Conservation (phyloP, 2,797 vertebrate genomes). For the Saxicola maurus region DNA sequence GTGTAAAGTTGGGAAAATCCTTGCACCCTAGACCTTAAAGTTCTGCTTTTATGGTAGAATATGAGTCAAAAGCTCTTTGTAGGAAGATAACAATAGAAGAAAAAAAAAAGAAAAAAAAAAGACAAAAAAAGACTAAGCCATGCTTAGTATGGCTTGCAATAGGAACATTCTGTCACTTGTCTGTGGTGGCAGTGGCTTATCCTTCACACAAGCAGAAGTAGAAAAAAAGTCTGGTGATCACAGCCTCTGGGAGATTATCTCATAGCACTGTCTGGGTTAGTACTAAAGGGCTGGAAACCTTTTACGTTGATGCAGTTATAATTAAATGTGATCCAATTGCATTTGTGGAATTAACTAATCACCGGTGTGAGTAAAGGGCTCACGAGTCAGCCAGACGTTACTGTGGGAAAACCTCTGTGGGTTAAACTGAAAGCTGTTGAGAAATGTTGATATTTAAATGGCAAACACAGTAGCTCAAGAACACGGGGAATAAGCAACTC, state of each 20-base stretch:
- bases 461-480: conserved; percentile 7
- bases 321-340: conserved; percentile 15
- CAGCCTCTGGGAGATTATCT: conserved; percentile 7
- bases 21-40: background rate
- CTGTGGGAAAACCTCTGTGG: conserved; percentile 45
- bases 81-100: background rate
- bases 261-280: background rate
- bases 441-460: conserved; percentile 59
- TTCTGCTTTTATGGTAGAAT: background rate
- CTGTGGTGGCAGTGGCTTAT: background rate
- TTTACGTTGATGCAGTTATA: conserved; percentile 13
- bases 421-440: conserved; percentile 44
- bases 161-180: background rate
- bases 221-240: background rate
- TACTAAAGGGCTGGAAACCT: background rate
- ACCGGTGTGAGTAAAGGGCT: conserved; percentile 22
- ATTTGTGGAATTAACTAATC: conserved; percentile 36
- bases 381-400: conserved; percentile 8
- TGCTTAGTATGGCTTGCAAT: background rate
- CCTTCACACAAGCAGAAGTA: background rate
- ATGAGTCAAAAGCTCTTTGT: background rate
- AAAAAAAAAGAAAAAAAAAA: background rate
- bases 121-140: background rate
- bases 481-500: background rate
- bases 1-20: background rate